Conservation (phyloP, 2,888 invertebrate species). For the Oscheius onirici region DNA sequence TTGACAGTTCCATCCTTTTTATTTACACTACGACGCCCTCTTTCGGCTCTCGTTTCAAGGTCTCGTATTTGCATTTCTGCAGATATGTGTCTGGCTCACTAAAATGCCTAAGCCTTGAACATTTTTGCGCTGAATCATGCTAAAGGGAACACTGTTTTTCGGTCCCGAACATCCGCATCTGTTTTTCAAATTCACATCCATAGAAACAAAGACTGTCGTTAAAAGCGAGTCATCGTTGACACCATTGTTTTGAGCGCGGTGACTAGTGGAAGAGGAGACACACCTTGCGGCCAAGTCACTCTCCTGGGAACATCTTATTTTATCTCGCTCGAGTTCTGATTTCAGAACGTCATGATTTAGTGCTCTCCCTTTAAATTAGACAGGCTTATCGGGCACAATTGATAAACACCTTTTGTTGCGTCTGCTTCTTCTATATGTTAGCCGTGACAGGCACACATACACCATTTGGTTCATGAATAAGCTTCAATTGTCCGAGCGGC, state of each 20-base stretch:
- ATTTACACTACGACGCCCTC: not conserved
- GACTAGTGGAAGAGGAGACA: no score
- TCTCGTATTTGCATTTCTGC: not conserved
- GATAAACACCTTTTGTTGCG: not conserved
- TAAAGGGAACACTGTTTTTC: no score
- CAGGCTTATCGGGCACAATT: not conserved
- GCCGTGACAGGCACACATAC: no score
- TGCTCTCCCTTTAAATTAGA: not conserved
- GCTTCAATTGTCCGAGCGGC: no score
- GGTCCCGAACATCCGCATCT: no score
- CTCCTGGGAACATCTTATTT: conserved; percentile 1
- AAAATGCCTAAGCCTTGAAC: no score
- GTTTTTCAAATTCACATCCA: no score
- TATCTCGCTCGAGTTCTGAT: not conserved
- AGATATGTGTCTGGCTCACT: not conserved
- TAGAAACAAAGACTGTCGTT: no score
- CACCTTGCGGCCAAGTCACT: not conserved
- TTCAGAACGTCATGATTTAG: conserved; percentile 1
- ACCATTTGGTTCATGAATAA: no score
- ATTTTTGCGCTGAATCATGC: no score
- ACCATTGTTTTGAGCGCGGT: no score
- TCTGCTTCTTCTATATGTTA: not conserved
- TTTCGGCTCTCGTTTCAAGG: not conserved
- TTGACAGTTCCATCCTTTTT: not conserved
- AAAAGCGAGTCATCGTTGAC: no score